Evolutionary conservation across 2,113 vertebrate genomes (phyloP), one percentile per base, ranked within the genome.

Genomic region (Pleuronectes platessa): DNA sequence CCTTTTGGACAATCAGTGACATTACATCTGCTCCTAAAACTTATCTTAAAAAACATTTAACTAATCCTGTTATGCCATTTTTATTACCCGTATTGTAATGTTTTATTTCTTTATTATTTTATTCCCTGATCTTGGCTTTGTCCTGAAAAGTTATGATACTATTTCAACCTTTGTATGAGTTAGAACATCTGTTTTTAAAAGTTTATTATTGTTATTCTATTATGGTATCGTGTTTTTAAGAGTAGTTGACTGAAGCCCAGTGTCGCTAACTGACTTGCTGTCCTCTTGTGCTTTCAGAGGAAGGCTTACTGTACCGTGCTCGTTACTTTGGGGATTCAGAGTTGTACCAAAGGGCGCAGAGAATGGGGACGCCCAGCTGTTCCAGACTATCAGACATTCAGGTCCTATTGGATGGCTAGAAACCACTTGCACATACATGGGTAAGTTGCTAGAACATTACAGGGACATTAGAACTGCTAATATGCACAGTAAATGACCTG

Each of bases 301-400:
- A 99, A 93, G 97, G 97, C 55, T 94, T 99, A 87, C 87, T 99
- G 74, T 99, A 98, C 89, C 96, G 98, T 66, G 98, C 98, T 31
- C 97, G 97, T 68, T 99, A 99, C 92, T 99, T 99, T 13, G 97
- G 97, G 31, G 98, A 99, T 87, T 93, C 96, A 0, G 95, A 97
- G 0, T 94, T 98, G 80, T 99, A 98, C 92, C 95, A 97, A 92
- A 96, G 95, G 87, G 98, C 98, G 17, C 97, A 98, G 92, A 96
- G 93, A 92, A 99, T 99, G 98, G 91, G 94, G 62, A 99, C 98
- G 26, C 98, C 98, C 1, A 99, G 97, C 89, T 99, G 98, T 84
- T 97, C 92, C 93, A 95, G 96, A 89, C 95, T 99, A 89, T 98
- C 97, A 87, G 97, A 99, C 53, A 96, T 99, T 92, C 98, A 99